Base-by-base conservation (phyloP, 2,888 invertebrate species). In the Himalopsyche kuldschensis region DNA sequence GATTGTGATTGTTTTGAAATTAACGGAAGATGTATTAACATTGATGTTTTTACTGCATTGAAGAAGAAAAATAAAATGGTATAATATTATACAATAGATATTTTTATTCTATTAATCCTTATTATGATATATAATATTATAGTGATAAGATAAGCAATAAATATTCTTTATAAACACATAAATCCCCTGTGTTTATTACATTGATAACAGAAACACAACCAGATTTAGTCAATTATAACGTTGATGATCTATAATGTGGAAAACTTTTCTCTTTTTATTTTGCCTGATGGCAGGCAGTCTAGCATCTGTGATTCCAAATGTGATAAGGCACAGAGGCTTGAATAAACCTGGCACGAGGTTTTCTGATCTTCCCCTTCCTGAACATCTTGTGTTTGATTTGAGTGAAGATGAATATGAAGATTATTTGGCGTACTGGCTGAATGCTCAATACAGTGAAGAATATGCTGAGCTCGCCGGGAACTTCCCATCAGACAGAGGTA, bases 391-490 rank as follows among this genome's bases (percentile, higher is more conserved):
- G 1, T 87, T 90, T 77, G 85, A 89, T 47, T 88, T 91, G 35
- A 88, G 88, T 79, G 92, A 92, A 88, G 91, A 92, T 1, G 90
- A 90, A 11, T 92, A 91, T 83, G 91, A 92, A 86, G 91, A 91
- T 83, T 91, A 91, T 82, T 88, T 91, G 8, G 91, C 91, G 78
- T 86, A 87, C 6, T 92, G 91, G 91, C 88, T 92, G 10, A 94
- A 93, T 86, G 91, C 92, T 0, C 90, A 91, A 88, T 91, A 91
- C 82, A 90, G 91, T 75, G 89, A 93, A 3, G 48, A 81, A 85
- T 90, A 90, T 17, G 88, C 90, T 0, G 88, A 47, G 17, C 15
- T 20, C 20, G 2, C 10, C 15, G 11, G n/a, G 17, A n/a, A 76
- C 32, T 32, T 24, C 24, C n/a, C 20, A n/a, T 4, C n/a, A 4